Evolutionary conservation across 2,113 vertebrate genomes (phyloP).

Genomic region (Hydrolagus affinis): DNA sequence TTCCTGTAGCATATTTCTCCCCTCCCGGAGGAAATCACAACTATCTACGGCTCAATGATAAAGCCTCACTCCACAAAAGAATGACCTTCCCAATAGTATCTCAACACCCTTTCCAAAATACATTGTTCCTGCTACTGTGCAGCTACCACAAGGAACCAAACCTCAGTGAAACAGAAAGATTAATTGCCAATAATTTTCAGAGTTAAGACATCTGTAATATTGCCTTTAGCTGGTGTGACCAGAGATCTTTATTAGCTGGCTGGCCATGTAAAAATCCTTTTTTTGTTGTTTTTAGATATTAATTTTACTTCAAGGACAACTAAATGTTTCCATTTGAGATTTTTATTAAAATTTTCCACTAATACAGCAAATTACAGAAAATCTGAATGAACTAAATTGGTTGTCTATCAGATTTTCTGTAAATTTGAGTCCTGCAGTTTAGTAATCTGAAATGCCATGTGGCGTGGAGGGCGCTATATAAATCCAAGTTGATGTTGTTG

Average conservation of each 20-base stretch:
- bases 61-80: constrained; percentile 1
- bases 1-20: neutral
- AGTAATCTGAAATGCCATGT: no score
- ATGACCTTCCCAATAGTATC: neutral
- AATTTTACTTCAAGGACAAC: neutral
- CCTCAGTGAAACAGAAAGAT: neutral
- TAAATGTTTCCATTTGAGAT: neutral
- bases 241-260: neutral
- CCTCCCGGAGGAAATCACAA: neutral
- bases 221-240: neutral
- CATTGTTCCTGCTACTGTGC: neutral
- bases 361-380: no score
- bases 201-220: neutral
- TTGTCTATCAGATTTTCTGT: no score
- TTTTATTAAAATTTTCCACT: no score
- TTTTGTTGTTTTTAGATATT: neutral
- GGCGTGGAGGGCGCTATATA: no score
- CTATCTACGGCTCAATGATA: neutral
- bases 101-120: constrained; percentile 4
- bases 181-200: neutral
- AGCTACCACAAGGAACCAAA: neutral
- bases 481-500: no score
- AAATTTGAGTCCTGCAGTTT: no score
- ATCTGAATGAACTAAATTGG: no score
- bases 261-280: neutral